Percentiles rank a stretch among this genome's conserved stretches.
These are phyloP conservation scores for Trissolcus basalis DNA, from an alignment of 1,140 invertebrate genomes.

Conservation along the genomic window DNA sequence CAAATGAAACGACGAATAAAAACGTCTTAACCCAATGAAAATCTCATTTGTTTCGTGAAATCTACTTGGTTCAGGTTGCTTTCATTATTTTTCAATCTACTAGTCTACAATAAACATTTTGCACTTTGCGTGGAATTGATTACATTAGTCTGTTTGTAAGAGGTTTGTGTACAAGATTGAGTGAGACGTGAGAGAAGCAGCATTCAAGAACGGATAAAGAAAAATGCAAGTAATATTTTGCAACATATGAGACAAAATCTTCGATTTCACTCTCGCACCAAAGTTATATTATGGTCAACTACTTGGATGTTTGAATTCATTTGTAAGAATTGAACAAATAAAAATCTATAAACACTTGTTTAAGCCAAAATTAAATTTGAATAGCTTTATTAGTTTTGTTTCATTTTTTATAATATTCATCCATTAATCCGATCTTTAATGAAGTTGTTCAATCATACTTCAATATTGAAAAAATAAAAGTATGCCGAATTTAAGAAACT, in stretches of 20 bases:
- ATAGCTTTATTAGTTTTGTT: no score
- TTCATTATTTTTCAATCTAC: slow-evolving; percentile 55
- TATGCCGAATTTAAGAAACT: slow-evolving; percentile 11
- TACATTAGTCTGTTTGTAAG: slow-evolving; percentile 29
- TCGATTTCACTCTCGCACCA: slow-evolving; percentile 16
- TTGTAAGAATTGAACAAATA: no score
- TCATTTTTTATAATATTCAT: no score
- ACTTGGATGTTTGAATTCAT: no score
- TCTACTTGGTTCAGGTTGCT: slow-evolving; percentile 16
- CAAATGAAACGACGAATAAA: slow-evolving; percentile 47
- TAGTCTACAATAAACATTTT: slow-evolving; percentile 48
- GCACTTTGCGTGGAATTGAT: slow-evolving; percentile 45
- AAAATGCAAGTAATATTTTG: slow-evolving; percentile 18
- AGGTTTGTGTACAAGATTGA: neutral
- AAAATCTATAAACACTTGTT: no score
- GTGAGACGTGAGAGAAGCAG: neutral
- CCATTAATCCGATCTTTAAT: no score
- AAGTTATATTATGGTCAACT: no score
- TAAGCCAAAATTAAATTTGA: no score
- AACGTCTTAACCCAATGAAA: slow-evolving; percentile 42
- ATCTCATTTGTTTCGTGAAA: slow-evolving; percentile 36
- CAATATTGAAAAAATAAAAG: no score
- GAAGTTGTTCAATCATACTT: no score
- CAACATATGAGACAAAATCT: slow-evolving; percentile 21
- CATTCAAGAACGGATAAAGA: slow-evolving; percentile 21